Evolutionary conservation across 2,113 vertebrate species (phyloP), one percentile per base, ranked within the genome.

Genomic region (Phainopepla nitens): DNA sequence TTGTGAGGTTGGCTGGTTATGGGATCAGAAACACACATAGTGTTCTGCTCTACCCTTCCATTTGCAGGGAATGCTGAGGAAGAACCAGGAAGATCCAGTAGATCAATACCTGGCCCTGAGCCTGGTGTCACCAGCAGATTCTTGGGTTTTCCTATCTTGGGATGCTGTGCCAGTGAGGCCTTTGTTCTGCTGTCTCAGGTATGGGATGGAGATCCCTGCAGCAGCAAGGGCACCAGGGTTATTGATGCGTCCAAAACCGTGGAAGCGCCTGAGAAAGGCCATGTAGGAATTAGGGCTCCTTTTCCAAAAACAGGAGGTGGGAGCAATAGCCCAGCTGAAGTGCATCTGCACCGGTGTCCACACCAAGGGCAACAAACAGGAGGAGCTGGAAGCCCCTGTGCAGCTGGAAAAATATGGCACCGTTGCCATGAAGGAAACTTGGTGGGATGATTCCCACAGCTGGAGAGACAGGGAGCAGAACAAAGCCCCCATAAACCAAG

Each of bases 91-190:
- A n/a, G 8, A 66, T 41, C 10, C 53, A 83, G 9, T 2, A 44
- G 60, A 14, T 47, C 27, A 42, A 22, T 29, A n/a, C 20, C 58
- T 72, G 22, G 2, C 27, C 31, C 51, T 10, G 9, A 78, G 19
- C 13, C 19, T 65, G 44, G 13, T 58, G 29, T 71, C 29, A 28
- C 20, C 39, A 27, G 41, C 60, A 61, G 19, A 61, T 68, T 36
- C 73, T 66, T 45, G 15, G 18, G 3, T 60, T 78, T 87, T 64
- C 18, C 45, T 29, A 2, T 23, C 8, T 3, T 15, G 35, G 19
- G 19, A 11, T 0, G 0, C 13, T 23, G 19, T 61, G 41, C 9
- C 11, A 49, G 18, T 3, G 41, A 68, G 13, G 22, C 12, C 25
- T 60, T 66, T 27, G 29, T 61, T 61, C 41, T 86, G 13, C 36